Evolutionary conservation across 2,888 invertebrate genomes (phyloP).

Genomic region (Argyresthia albistria): DNA sequence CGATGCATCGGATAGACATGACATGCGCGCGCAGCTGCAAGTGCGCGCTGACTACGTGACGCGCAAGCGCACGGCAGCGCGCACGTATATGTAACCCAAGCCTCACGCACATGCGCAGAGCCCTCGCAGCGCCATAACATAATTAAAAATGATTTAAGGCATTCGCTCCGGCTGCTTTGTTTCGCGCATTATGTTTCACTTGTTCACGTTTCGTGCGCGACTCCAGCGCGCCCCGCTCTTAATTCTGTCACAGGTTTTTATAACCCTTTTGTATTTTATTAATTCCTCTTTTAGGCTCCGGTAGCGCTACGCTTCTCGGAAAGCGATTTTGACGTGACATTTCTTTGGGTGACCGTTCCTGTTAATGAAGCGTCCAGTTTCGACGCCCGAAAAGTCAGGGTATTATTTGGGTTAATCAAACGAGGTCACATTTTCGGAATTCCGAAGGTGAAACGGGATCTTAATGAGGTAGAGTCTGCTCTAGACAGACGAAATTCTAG

Average conservation of each 20-base stretch:
- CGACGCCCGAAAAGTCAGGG: conserved; percentile 37
- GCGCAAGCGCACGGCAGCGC: conserved; percentile 22
- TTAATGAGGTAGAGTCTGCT: not conserved
- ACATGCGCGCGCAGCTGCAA: conserved; percentile 18
- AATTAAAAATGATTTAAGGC: conserved; percentile 73
- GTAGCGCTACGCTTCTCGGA: conserved; percentile 69
- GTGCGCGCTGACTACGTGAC: conserved; percentile 3
- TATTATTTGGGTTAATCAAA: conserved; percentile 1
- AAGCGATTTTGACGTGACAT: conserved; percentile 64
- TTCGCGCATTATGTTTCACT: conserved; percentile 73
- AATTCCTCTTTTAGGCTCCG: conserved; percentile 55
- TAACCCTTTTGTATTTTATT: conserved; percentile 67
- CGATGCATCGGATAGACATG: conserved; percentile 31
- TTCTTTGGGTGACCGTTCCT: conserved; percentile 49
- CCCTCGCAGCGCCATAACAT: conserved; percentile 63
- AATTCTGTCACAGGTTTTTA: conserved; percentile 70
- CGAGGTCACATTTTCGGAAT: not conserved
- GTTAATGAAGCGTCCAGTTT: conserved; percentile 67
- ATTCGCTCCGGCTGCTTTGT: conserved; percentile 73
- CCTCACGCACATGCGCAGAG: conserved; percentile 22
- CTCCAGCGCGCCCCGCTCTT: conserved; percentile 64
- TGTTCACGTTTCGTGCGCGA: conserved; percentile 58
- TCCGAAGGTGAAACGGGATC: not conserved
- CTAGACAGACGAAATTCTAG: conserved; percentile 12
- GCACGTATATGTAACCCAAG: conserved; percentile 40